Evolutionary conservation across 2,113 vertebrate genomes (phyloP).

Genomic region (Gymnogyps californianus): DNA sequence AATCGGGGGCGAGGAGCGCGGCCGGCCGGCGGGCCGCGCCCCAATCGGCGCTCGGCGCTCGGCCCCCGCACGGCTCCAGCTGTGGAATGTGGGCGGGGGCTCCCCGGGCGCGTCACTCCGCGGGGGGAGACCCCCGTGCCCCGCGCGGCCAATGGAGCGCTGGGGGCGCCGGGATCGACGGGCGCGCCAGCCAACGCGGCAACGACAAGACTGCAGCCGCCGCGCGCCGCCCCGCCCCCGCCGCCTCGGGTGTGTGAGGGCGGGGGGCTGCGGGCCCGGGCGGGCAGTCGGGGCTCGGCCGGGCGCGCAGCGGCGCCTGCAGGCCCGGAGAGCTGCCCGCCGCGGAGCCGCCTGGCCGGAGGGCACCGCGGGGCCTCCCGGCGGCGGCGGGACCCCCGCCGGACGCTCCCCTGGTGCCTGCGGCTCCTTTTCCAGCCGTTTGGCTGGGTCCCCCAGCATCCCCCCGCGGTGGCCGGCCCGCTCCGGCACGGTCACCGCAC

Average conservation of each 20-base stretch:
- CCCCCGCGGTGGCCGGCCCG: too few species aligned
- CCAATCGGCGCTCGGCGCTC: neutral
- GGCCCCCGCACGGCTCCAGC: neutral
- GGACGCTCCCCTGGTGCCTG: neutral
- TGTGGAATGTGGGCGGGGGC: slow-evolving; percentile 62
- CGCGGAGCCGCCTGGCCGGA: neutral
- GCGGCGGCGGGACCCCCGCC: neutral
- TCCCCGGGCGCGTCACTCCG: neutral
- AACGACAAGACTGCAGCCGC: slow-evolving; percentile 74
- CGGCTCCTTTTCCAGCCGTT: neutral
- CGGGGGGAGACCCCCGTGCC: neutral
- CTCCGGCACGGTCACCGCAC: too few species aligned
- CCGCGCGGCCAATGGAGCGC: neutral
- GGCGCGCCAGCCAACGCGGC: slow-evolving; percentile 21
- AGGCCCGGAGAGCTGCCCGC: neutral
- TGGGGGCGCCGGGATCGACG: neutral
- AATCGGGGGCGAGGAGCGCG: neutral
- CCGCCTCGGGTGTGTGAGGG: too few species aligned
- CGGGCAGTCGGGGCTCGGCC: too few species aligned
- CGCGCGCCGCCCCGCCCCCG: neutral
- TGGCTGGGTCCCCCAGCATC: too few species aligned
- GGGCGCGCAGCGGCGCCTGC: neutral
- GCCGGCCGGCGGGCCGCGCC: neutral
- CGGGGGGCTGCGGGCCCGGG: too few species aligned
- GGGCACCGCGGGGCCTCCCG: neutral